These are phyloP conservation scores for Ispidina lecontei DNA, from an alignment of 2,797 vertebrate species.

Conservation along the genomic window DNA sequence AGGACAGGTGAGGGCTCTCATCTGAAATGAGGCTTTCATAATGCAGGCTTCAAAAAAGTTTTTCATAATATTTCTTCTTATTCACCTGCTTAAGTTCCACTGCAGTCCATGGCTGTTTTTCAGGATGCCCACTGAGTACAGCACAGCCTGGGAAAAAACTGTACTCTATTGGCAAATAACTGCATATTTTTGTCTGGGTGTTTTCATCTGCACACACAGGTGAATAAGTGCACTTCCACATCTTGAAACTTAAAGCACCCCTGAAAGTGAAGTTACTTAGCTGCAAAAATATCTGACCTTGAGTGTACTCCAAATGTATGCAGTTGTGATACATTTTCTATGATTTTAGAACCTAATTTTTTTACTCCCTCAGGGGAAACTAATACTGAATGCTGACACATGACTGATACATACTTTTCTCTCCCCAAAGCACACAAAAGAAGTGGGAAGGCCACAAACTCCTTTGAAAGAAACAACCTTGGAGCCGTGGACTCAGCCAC, in stretches of 20 bases:
- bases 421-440: conserved; percentile 66
- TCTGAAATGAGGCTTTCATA: not conserved
- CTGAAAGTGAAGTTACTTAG: not conserved
- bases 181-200: not conserved
- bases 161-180: not conserved
- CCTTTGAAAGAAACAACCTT: conserved; percentile 74
- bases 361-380: not conserved
- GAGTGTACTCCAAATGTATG: not conserved
- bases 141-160: not conserved
- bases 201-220: not conserved
- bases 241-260: not conserved
- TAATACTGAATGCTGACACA: not conserved
- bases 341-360: not conserved
- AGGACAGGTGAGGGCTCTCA: not conserved
- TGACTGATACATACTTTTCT: not conserved
- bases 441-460: conserved; percentile 69
- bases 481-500: conserved; percentile 77
- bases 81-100: not conserved
- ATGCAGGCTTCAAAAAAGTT: not conserved
- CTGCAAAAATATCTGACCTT: not conserved
- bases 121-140: not conserved
- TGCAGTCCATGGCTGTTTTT: not conserved
- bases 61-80: not conserved
- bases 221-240: not conserved
- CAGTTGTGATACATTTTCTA: fast-evolving